These are phyloP conservation scores for Apeira syringaria DNA, from an alignment of 2,888 invertebrate species.

Conservation along the genomic window DNA sequence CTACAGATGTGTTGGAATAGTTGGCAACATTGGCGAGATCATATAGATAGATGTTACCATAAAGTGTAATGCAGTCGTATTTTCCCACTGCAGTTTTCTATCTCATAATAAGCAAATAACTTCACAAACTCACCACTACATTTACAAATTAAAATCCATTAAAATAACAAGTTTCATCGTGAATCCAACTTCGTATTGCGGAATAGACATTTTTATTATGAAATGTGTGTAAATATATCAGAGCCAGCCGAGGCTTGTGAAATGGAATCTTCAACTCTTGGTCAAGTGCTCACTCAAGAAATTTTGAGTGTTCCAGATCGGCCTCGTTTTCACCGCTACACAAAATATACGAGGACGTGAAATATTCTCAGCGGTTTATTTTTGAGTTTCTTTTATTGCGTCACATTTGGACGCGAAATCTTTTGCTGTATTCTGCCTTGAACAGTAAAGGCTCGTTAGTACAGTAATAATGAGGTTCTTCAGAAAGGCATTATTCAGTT, in stretches of 20 bases:
- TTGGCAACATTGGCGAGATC: too few relatives aligned
- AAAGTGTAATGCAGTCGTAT: conserved; percentile 1
- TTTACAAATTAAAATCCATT: conserved; percentile 36
- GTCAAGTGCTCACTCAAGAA: conserved; percentile 37
- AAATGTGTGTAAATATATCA: conserved; percentile 35
- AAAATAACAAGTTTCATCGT: conserved; percentile 31
- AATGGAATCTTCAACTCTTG: conserved; percentile 37
- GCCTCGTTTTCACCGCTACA: conserved; percentile 37
- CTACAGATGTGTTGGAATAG: too few relatives aligned
- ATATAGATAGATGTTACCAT: neutral
- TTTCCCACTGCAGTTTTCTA: conserved; percentile 26
- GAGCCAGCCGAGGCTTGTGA: conserved; percentile 30
- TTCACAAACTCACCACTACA: conserved; percentile 27
- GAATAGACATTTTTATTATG: conserved; percentile 25
- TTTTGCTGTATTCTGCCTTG: conserved; percentile 13
- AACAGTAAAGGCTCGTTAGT: conserved; percentile 17
- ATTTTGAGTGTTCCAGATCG: conserved; percentile 42
- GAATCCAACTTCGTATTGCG: conserved; percentile 24
- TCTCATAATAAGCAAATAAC: conserved; percentile 29
- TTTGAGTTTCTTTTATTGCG: conserved; percentile 17
- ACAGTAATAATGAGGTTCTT: conserved; percentile 15
- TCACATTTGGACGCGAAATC: conserved; percentile 11
- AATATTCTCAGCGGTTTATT: conserved; percentile 20
- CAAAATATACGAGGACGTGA: conserved; percentile 32
- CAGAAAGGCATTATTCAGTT: too few relatives aligned